These are phyloP conservation scores for Loris lydekkerianus DNA, from an alignment of 2,797 vertebrate species.

Conservation along the genomic window DNA sequence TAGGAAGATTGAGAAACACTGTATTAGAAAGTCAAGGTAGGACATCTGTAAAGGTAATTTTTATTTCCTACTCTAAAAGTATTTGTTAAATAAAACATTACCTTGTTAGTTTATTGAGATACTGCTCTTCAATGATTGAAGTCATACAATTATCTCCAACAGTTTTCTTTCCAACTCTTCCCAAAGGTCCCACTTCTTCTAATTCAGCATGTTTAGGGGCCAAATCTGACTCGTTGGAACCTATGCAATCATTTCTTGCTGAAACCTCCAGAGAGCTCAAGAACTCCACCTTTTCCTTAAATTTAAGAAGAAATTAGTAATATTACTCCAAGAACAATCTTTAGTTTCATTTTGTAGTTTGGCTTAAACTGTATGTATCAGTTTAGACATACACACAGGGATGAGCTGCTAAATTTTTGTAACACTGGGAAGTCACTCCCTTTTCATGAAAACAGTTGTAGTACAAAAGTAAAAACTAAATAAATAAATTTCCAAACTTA, in stretches of 20 bases:
- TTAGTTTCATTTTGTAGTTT: not conserved
- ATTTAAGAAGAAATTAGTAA: slow-evolving; percentile 64
- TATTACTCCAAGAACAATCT: slow-evolving; percentile 57
- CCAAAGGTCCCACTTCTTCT: not conserved
- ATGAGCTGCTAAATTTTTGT: not conserved
- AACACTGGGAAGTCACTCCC: not conserved
- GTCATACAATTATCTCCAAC: not conserved
- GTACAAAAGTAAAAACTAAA: not conserved
- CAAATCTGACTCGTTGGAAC: slow-evolving; percentile 38
- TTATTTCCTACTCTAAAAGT: slow-evolving; percentile 42
- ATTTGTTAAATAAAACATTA: slow-evolving; percentile 73
- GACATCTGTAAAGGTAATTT: not conserved
- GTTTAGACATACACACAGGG: not conserved
- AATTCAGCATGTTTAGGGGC: not conserved
- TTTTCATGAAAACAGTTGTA: slow-evolving; percentile 43
- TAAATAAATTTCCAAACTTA: slow-evolving; percentile 75
- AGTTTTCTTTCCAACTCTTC: slow-evolving; percentile 29
- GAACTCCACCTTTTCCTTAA: slow-evolving; percentile 80
- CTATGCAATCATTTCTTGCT: slow-evolving; percentile 65
- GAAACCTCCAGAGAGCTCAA: slow-evolving; percentile 61
- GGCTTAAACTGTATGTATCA: not conserved
- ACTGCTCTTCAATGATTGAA: slow-evolving; percentile 37
- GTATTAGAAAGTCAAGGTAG: not conserved
- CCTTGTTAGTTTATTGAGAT: slow-evolving; percentile 78
- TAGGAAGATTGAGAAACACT: no score